phyloP scores from a whole-genome alignment of 2,113 vertebrate species.

The Pungitius pungitius region DNA sequence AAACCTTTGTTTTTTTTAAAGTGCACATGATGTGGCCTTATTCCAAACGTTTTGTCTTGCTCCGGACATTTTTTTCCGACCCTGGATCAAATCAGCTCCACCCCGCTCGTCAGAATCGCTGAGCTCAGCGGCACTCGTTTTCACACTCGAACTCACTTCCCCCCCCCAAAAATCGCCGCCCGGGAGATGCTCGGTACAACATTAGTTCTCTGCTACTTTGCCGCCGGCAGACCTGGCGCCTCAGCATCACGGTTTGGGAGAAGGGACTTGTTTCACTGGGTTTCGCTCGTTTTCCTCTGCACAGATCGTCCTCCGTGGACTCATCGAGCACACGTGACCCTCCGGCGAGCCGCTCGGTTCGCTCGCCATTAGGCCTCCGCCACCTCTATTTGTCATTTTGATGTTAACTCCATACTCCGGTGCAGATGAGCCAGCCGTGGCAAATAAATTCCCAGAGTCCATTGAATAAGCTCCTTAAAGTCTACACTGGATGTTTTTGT shows the following conservation, averaged over 20 bases:
- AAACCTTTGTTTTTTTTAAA: not conserved
- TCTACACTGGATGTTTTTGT: constrained; percentile 63
- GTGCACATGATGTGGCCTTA: not conserved
- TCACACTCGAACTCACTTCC: constrained; percentile 33
- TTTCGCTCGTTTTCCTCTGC: constrained; percentile 30
- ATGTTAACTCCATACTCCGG: constrained; percentile 53
- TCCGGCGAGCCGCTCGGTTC: constrained; percentile 20
- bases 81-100: constrained; percentile 12
- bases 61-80: not conserved
- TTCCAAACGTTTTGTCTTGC: not conserved
- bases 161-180: constrained; percentile 19
- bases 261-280: constrained; percentile 22
- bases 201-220: constrained; percentile 38
- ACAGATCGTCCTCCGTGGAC: constrained; percentile 15
- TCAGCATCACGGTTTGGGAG: constrained; percentile 29
- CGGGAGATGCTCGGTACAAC: constrained; percentile 34
- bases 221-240: constrained; percentile 41
- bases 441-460: constrained; percentile 52
- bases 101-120: constrained; percentile 32
- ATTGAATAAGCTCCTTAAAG: constrained; percentile 55
- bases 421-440: constrained; percentile 62
- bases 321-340: constrained; percentile 35
- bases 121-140: constrained; percentile 18
- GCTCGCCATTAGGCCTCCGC: constrained; percentile 46
- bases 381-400: constrained; percentile 54